Conservation (phyloP, 2,113 vertebrate species). For the Muntiacus muntjak region DNA sequence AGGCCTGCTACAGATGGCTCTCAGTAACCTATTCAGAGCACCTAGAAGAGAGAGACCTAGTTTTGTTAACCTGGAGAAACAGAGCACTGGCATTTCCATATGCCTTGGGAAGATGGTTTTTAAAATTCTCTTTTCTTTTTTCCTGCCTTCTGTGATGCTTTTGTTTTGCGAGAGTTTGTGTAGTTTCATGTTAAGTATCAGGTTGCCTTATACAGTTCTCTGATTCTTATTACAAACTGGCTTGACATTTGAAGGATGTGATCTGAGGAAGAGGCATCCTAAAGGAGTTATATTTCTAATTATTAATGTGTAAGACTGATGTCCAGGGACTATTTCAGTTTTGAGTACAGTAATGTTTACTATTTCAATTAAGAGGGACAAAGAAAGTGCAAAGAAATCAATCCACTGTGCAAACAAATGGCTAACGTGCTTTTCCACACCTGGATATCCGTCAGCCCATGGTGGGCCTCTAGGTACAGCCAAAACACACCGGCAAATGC, state of each 20-base stretch:
- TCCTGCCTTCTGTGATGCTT: not conserved
- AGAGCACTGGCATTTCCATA: slow-evolving; percentile 63
- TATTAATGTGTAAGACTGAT: slow-evolving; percentile 60
- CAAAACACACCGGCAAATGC: not conserved
- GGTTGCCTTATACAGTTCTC: slow-evolving; percentile 70
- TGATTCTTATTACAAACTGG: slow-evolving; percentile 64
- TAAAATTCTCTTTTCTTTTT: slow-evolving; percentile 52
- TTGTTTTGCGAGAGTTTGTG: not conserved
- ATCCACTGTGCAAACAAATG: not conserved
- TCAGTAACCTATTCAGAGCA: slow-evolving; percentile 68
- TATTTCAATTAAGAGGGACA: slow-evolving; percentile 19
- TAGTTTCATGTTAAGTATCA: slow-evolving; percentile 13
- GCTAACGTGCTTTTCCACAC: not conserved
- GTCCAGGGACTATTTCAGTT: slow-evolving; percentile 52
- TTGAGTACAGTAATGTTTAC: slow-evolving; percentile 59
- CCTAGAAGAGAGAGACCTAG: slow-evolving; percentile 46
- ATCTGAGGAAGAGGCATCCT: not conserved
- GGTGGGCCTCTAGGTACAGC: not conserved
- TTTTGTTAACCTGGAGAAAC: slow-evolving; percentile 67
- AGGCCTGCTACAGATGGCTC: slow-evolving; percentile 74
- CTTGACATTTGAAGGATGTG: slow-evolving; percentile 27
- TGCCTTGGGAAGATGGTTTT: slow-evolving; percentile 64
- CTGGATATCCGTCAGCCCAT: slow-evolving; percentile 42
- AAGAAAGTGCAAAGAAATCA: slow-evolving; percentile 46
- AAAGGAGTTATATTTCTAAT: slow-evolving; percentile 67